Percentiles rank a stretch among this genome's conserved stretches.
Conservation (phyloP, 2,113 vertebrate genomes). For the Azemiops feae region DNA sequence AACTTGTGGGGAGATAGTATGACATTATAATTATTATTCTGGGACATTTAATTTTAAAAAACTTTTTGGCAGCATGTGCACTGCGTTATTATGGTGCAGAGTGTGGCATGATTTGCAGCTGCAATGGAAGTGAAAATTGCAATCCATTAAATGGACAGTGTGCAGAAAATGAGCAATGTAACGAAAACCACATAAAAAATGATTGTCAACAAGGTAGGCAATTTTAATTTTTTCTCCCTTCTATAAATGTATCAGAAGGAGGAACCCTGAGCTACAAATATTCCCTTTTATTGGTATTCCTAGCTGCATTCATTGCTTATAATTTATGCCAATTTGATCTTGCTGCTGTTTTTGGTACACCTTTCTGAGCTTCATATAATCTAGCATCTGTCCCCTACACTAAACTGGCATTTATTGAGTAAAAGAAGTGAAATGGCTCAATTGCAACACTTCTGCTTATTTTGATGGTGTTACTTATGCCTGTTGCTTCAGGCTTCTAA, state of each 20-base stretch:
- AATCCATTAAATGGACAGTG: slow-evolving; percentile 28
- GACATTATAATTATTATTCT: background rate
- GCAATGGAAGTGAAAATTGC: slow-evolving; percentile 23
- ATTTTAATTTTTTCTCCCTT: background rate
- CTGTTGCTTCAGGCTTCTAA: background rate
- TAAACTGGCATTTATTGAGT: background rate
- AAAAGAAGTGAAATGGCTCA: background rate
- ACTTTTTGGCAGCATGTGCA: slow-evolving; percentile 10
- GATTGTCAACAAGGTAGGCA: slow-evolving; percentile 19
- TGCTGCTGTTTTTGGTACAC: background rate
- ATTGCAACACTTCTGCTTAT: background rate
- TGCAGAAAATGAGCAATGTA: slow-evolving; percentile 26
- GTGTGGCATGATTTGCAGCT: slow-evolving; percentile 1
- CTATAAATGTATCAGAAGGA: background rate
- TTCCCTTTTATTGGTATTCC: background rate
- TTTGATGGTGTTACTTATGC: background rate
- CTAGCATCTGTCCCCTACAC: background rate
- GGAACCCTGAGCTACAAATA: background rate
- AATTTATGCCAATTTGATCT: background rate
- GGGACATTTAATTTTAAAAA: background rate
- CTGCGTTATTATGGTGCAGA: slow-evolving; percentile 14
- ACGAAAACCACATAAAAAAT: background rate
- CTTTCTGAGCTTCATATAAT: background rate
- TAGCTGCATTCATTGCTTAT: background rate
- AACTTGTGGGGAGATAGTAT: background rate